Evolutionary conservation across 2,113 vertebrate genomes (phyloP), one percentile per base, ranked within the genome.

Genomic region (Excalfactoria chinensis): DNA sequence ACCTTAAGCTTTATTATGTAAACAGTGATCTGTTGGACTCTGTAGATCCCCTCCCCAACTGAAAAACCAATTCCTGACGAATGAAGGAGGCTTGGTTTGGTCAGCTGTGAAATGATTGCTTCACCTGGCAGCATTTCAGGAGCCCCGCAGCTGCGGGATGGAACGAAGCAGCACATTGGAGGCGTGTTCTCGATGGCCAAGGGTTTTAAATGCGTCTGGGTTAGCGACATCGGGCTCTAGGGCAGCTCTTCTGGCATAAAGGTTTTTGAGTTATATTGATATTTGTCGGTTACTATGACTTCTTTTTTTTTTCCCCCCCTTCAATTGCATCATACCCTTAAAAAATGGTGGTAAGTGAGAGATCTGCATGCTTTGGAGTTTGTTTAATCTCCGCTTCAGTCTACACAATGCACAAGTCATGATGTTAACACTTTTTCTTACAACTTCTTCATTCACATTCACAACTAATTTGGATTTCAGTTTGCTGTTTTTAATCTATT

Each of bases 281-380:
- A 97, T 94, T 97, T 98, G 98, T 98, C 98, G 97, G 98, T 99
- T 98, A 98, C 98, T 98, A 98, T 98, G 98, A 98, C 98, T 98
- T 98, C 96, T 98, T 98, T 98, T 98, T 98, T 53, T 97, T 98
- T 97, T 97, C 95, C 91, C 97, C 98, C 98, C 97, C 91, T 95
- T 98, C 98, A 99, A 99, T 98, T 98, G 98, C 98, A 98, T 98
- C 99, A 98, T 98, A 98, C 98, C 98, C 98, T 98, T 98, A 98
- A 98, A 98, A 98, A 98, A 97, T 97, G 98, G 98, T 99, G 99
- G 99, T 99, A 99, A 99, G 99, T 99, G 98, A 97, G 98, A 98
- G 97, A 97, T 98, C 94, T 99, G 99, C 99, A 99, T 99, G 99
- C 97, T 98, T 98, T 98, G 97, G 98, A 99, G 98, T 99, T 98